Evolutionary conservation across 2,797 vertebrate genomes (phyloP).

Genomic region (Poeciliopsis infans): DNA sequence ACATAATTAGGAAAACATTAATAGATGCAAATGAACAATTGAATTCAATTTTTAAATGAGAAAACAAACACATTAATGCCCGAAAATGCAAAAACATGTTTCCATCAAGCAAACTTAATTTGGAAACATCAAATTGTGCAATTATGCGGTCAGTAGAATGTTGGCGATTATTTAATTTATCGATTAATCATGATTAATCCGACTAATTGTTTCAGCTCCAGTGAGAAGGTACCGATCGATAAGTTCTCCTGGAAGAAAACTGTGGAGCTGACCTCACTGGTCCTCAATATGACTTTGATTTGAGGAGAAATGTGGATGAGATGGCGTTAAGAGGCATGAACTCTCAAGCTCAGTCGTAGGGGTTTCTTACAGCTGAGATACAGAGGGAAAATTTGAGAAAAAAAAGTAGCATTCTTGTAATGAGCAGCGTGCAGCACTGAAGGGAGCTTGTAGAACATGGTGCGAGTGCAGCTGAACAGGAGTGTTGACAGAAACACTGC

Average conservation of each 20-base stretch:
- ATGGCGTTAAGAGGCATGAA: conserved; percentile 22
- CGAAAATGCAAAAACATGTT: no score
- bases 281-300: conserved; percentile 28
- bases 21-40: no score
- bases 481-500: conserved; percentile 61
- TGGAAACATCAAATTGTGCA: no score
- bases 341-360: conserved; percentile 5
- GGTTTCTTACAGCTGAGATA: conserved; percentile 16
- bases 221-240: no score
- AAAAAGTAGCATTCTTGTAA: conserved; percentile 31
- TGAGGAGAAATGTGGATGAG: conserved; percentile 13
- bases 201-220: no score
- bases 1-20: no score
- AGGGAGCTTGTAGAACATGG: conserved; percentile 51
- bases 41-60: no score
- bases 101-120: no score
- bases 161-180: no score
- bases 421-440: conserved; percentile 41
- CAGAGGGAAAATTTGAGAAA: neutral
- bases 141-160: no score
- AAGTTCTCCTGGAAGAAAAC: conserved; percentile 24
- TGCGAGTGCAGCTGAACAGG: conserved; percentile 44
- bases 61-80: no score
- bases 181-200: no score
- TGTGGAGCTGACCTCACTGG: neutral